A percentile compares a stretch with the other conserved stretches of the same genome.
These are phyloP conservation scores for Melanotaenia parkinsoni DNA, from an alignment of 2,797 vertebrate genomes.

Conservation along the genomic window DNA sequence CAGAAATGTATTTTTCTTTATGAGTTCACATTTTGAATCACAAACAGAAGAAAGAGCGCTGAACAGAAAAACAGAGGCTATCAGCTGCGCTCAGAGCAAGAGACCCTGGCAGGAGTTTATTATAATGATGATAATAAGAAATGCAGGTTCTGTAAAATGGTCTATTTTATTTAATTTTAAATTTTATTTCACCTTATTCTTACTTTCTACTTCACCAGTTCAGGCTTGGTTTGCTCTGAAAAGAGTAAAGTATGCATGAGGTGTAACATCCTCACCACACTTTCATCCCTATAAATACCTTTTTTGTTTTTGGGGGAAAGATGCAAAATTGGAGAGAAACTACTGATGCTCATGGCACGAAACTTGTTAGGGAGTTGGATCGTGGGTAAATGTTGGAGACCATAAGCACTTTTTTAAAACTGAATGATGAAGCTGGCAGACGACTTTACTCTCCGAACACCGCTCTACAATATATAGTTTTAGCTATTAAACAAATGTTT, in stretches of 20 bases:
- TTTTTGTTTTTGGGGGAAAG: background rate
- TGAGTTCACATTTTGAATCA: background rate
- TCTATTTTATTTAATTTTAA: background rate
- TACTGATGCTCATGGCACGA: background rate
- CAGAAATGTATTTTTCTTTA: background rate
- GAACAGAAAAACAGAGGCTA: background rate
- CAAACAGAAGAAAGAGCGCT: conserved; percentile 1
- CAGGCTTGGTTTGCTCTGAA: background rate
- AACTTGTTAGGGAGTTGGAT: background rate
- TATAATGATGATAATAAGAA: background rate
- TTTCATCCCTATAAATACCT: background rate
- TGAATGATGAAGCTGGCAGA: background rate
- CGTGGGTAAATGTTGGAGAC: too few relatives aligned
- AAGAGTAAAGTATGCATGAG: background rate
- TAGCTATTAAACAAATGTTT: background rate
- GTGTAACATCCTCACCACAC: background rate
- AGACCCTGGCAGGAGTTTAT: background rate
- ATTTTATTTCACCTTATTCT: background rate
- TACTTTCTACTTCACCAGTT: background rate
- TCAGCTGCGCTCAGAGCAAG: background rate
- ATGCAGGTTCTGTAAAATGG: background rate
- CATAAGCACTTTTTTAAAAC: background rate
- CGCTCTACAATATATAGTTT: background rate
- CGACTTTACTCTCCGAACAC: background rate
- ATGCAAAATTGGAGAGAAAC: too few relatives aligned